Conservation (phyloP, 2,888 invertebrate genomes). For the Acrocera orbiculus region DNA sequence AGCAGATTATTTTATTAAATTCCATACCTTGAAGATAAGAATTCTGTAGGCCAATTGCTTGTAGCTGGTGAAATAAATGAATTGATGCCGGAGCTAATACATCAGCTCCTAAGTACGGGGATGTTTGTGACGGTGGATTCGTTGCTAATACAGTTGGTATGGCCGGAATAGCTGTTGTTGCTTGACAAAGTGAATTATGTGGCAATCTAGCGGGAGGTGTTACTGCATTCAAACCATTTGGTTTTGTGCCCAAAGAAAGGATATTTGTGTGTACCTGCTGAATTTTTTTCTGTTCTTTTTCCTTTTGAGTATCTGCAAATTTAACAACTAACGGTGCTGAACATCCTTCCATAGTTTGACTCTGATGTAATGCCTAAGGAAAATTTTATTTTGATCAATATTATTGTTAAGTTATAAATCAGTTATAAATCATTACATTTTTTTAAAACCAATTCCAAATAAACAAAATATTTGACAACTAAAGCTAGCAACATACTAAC, state of each 20-base stretch:
- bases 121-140: conserved; percentile 30
- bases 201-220: too few species aligned
- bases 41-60: conserved; percentile 45
- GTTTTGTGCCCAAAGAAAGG: conserved; percentile 59
- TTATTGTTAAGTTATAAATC: too few species aligned
- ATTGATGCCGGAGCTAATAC: conserved; percentile 42
- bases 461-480: not conserved
- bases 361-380: conserved; percentile 72
- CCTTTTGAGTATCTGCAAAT: conserved; percentile 98
- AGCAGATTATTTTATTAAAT: too few species aligned
- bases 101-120: conserved; percentile 32
- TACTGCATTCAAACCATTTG: conserved; percentile 34
- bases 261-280: conserved; percentile 87
- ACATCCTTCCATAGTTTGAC: conserved; percentile 99
- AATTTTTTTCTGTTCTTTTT: conserved; percentile 92
- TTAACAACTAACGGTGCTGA: conserved; percentile 96
- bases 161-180: conserved; percentile 34
- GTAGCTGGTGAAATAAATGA: conserved; percentile 46
- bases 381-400: not conserved
- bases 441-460: not conserved
- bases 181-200: too few species aligned
- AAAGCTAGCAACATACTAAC: conserved; percentile 9
- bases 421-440: too few species aligned
- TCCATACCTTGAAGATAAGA: conserved; percentile 44
- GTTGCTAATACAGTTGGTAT: too few species aligned